Percentiles rank a stretch among this genome's conserved stretches.
These are phyloP conservation scores for Andrena fulva DNA, from an alignment of 2,888 invertebrate genomes.

Conservation along the genomic window DNA sequence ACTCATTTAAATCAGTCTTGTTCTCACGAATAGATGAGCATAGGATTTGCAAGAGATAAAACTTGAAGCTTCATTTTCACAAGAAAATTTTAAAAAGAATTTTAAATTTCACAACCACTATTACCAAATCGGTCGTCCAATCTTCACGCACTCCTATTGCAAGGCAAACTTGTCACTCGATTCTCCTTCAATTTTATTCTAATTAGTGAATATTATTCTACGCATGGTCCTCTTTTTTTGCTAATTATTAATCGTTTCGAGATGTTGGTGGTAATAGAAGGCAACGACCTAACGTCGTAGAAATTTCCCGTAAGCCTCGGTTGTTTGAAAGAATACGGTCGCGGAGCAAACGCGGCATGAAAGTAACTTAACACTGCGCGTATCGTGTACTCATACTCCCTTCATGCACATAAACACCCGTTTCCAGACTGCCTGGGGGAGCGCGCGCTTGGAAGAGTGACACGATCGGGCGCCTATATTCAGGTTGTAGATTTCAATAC, in stretches of 20 bases:
- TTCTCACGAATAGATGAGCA: too few relatives aligned
- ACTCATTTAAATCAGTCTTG: too few relatives aligned
- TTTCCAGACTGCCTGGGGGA: conserved; percentile 47
- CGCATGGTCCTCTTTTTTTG: neutral
- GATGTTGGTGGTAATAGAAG: conserved; percentile 5
- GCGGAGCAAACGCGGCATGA: conserved; percentile 64
- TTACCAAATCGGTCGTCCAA: too few relatives aligned
- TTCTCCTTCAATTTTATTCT: neutral
- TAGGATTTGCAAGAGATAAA: too few relatives aligned
- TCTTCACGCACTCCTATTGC: too few relatives aligned
- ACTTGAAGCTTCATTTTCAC: too few relatives aligned
- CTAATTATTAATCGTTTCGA: neutral
- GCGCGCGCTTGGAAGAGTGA: conserved; percentile 48
- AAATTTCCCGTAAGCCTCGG: conserved; percentile 52
- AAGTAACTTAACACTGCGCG: conserved; percentile 75
- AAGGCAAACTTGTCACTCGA: neutral
- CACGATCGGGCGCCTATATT: conserved; percentile 26
- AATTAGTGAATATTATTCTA: neutral
- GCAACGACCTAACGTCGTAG: conserved; percentile 48
- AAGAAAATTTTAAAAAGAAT: too few relatives aligned
- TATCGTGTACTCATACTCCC: conserved; percentile 63
- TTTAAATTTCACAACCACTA: too few relatives aligned
- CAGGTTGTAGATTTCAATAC: conserved; percentile 52
- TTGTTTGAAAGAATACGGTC: conserved; percentile 50
- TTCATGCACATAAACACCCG: conserved; percentile 44